phyloP scores from a whole-genome alignment of 1,140 invertebrate genomes.

The Hypothenemus hampei region DNA sequence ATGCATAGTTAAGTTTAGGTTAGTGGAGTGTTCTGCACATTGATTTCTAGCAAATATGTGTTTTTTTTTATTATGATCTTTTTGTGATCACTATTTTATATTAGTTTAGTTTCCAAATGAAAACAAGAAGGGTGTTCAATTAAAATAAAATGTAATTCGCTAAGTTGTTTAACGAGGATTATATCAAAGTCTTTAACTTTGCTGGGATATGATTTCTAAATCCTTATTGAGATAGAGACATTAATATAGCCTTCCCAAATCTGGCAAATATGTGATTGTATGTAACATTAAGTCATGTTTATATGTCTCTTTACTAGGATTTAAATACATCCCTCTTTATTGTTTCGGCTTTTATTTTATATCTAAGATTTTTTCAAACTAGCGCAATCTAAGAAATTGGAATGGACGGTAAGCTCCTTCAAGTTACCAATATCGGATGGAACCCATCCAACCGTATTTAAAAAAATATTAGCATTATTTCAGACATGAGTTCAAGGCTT shows the following conservation, averaged over 20 bases:
- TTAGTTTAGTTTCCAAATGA: slow-evolving; percentile 7
- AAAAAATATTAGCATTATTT: no score
- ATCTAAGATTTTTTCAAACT: no score
- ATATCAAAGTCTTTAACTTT: no score
- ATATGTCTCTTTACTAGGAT: slow-evolving; percentile 41
- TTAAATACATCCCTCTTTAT: slow-evolving; percentile 41
- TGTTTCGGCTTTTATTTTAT: slow-evolving; percentile 13
- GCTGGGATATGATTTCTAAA: no score
- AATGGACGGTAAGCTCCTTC: no score
- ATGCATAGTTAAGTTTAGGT: slow-evolving; percentile 12
- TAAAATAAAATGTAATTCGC: slow-evolving; percentile 34
- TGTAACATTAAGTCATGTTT: slow-evolving; percentile 41
- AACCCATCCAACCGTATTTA: no score
- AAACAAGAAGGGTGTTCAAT: slow-evolving; percentile 15
- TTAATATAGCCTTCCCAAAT: no score
- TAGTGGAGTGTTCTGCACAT: slow-evolving; percentile 8
- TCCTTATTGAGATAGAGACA: no score
- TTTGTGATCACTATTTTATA: not conserved
- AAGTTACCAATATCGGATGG: no score
- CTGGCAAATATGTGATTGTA: slow-evolving; percentile 42
- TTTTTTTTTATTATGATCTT: not conserved
- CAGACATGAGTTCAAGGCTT: no score
- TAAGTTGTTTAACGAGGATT: slow-evolving; percentile 39
- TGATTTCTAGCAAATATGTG: no score
- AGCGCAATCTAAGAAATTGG: no score